A percentile compares a stretch with the other conserved stretches of the same genome.
Evolutionary conservation across 2,113 vertebrate species (phyloP).

Genomic region (Phaethon lepturus): DNA sequence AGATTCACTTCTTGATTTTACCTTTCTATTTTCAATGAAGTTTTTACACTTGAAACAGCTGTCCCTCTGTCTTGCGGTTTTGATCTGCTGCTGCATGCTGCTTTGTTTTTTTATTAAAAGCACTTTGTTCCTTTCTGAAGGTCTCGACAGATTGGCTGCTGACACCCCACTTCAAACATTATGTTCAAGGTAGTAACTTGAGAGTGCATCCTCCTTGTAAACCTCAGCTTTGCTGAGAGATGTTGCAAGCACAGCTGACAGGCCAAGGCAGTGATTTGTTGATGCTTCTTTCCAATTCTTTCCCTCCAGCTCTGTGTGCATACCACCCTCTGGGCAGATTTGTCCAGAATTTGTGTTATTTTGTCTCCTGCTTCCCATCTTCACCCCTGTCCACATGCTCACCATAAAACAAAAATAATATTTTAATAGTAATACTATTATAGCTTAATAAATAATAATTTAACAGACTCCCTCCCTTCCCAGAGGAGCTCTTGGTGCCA

Average conservation of each 20-base stretch:
- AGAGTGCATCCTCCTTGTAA: neutral
- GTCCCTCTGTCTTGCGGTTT: neutral
- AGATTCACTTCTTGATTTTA: neutral
- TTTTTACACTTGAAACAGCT: neutral
- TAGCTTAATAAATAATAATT: neutral
- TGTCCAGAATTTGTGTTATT: neutral
- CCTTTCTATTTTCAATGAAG: neutral
- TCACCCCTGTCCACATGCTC: neutral
- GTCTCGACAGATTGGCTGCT: neutral
- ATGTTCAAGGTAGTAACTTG: neutral
- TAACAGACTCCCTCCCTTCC: neutral
- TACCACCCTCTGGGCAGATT: neutral
- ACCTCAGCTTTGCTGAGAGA: fast-evolving
- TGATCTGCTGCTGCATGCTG: neutral
- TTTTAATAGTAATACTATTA: neutral
- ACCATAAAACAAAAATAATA: neutral
- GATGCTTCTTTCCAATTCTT: neutral
- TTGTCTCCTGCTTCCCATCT: neutral
- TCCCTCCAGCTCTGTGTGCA: neutral
- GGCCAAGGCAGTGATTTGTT: neutral
- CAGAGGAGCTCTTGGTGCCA: neutral
- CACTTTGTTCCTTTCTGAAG: neutral
- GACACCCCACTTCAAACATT: neutral
- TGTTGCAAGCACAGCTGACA: neutral
- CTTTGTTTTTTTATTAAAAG: neutral